A percentile compares a stretch with the other conserved stretches of the same genome.
Conservation (phyloP, 2,888 invertebrate genomes). For the Apodemia hepburni region DNA sequence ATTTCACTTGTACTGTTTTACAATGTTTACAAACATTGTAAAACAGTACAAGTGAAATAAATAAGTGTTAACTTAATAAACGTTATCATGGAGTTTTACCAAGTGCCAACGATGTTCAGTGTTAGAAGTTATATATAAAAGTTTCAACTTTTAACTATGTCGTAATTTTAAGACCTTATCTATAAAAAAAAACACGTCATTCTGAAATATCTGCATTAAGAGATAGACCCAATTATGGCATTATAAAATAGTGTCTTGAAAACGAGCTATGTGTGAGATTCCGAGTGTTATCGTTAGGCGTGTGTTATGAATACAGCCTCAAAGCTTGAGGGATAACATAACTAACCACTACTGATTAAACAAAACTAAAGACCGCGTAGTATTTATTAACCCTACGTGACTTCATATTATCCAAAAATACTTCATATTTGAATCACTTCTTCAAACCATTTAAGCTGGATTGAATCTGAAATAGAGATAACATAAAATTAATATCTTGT, state of each 20-base stretch:
- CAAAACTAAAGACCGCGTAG: not conserved
- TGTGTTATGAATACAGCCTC: conserved; percentile 39
- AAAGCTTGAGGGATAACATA: conserved; percentile 40
- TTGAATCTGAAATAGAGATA: not conserved
- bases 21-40: too few species aligned
- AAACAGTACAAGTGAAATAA: too few species aligned
- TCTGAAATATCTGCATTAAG: not conserved
- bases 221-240: not conserved
- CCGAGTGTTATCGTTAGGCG: conserved; percentile 22
- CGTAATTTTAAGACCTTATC: not conserved
- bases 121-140: too few species aligned
- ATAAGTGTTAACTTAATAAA: too few species aligned
- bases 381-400: not conserved
- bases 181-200: not conserved
- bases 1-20: too few species aligned
- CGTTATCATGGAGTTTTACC: too few species aligned
- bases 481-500: not conserved
- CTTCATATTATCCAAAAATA: not conserved
- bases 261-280: conserved; percentile 21
- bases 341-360: conserved; percentile 24
- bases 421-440: too few species aligned
- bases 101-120: too few species aligned
- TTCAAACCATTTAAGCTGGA: not conserved
- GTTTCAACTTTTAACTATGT: not conserved
- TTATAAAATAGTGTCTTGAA: conserved; percentile 6